Evolutionary conservation across 2,113 vertebrate species (phyloP).

Genomic region (Azemiops feae): DNA sequence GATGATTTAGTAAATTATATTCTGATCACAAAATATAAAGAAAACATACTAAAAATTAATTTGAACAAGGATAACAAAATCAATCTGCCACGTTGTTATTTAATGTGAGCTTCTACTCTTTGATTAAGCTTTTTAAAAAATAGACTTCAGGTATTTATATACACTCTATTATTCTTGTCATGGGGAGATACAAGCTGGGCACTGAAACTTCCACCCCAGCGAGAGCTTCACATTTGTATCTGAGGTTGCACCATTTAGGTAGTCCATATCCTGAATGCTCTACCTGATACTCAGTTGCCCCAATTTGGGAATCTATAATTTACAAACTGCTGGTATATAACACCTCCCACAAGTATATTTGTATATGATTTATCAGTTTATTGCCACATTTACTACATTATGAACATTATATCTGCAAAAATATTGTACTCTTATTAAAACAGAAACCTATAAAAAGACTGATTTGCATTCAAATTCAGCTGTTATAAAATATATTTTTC

Average conservation of each 20-base stretch:
- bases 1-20: not conserved
- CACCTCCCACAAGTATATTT: not conserved
- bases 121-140: not conserved
- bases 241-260: not conserved
- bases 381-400: not conserved
- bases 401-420: not conserved
- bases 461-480: not conserved
- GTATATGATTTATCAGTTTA: not conserved
- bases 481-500: not conserved
- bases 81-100: not conserved
- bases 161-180: not conserved
- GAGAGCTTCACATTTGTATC: not conserved
- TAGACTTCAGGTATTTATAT: not conserved
- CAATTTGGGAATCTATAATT: not conserved
- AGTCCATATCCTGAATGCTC: not conserved
- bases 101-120: not conserved
- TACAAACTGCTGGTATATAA: not conserved
- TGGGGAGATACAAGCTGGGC: not conserved
- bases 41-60: not conserved
- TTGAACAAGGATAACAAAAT: not conserved
- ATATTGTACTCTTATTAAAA: not conserved
- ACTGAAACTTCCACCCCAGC: not conserved
- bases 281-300: not conserved
- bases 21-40: not conserved
- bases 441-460: not conserved